Evolutionary conservation across 1,140 invertebrate genomes (phyloP).

Genomic region (Cydia fagiglandana): DNA sequence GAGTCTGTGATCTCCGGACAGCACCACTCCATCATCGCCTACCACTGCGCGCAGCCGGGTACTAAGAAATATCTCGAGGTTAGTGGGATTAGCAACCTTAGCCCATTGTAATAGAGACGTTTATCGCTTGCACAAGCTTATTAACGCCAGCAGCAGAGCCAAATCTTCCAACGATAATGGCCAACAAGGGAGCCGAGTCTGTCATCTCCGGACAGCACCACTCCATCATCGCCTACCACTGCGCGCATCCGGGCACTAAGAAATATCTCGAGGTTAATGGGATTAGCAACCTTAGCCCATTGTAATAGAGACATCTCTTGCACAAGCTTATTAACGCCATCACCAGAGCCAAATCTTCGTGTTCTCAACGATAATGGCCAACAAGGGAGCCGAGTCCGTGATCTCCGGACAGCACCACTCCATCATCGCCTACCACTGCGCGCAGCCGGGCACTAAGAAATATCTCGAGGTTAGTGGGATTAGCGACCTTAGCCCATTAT

Average conservation of each 20-base stretch:
- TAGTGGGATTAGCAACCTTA: constrained; percentile 37
- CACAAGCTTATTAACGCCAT: constrained; percentile 78
- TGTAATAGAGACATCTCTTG: not conserved
- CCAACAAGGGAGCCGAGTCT: constrained; percentile 96
- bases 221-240: constrained; percentile 97
- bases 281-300: not conserved
- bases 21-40: constrained; percentile 95
- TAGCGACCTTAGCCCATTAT: not conserved
- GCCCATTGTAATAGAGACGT: not conserved
- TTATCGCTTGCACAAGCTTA: not conserved
- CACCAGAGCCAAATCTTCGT: constrained; percentile 99
- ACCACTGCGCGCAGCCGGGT: constrained; percentile 95
- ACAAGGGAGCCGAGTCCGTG: constrained; percentile 96
- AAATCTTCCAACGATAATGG: constrained; percentile 96
- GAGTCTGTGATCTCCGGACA: constrained; percentile 94
- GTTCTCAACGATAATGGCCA: constrained; percentile 95
- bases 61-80: constrained; percentile 98
- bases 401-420: constrained; percentile 92
- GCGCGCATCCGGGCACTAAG: constrained; percentile 96
- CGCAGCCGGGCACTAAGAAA: constrained; percentile 96
- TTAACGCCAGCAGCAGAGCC: constrained; percentile 93
- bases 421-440: constrained; percentile 97
- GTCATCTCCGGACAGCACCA: constrained; percentile 94
- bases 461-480: constrained; percentile 89
- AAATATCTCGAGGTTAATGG: constrained; percentile 92